Conservation (phyloP, 2,113 vertebrate species). For the Ictidomys tridecemlineatus region DNA sequence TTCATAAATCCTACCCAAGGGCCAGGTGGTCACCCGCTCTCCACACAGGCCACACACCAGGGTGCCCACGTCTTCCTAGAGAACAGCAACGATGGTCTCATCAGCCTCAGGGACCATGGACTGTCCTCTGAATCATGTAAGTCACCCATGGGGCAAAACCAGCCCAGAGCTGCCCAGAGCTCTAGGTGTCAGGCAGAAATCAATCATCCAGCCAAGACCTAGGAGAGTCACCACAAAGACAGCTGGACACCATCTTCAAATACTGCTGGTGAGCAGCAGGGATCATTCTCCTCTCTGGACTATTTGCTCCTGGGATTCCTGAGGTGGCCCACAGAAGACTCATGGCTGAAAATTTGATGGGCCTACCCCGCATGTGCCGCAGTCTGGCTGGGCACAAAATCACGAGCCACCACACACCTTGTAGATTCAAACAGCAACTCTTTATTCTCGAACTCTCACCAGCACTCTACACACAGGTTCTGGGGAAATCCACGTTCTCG, state of each 20-base stretch:
- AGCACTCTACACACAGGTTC: too few species aligned
- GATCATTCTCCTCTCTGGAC: fast-evolving
- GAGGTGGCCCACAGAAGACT: neutral
- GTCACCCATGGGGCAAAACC: neutral
- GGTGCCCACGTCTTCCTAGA: neutral
- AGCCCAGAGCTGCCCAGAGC: neutral
- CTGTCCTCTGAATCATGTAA: neutral
- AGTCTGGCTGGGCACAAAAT: too few species aligned
- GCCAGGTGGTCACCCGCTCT: fast-evolving
- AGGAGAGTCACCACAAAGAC: neutral
- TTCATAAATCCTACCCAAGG: neutral
- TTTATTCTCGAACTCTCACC: too few species aligned
- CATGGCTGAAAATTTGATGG: fast-evolving
- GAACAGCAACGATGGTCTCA: fast-evolving
- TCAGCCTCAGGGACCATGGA: fast-evolving
- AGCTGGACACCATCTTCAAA: neutral
- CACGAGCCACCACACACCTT: too few species aligned
- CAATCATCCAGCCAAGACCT: neutral
- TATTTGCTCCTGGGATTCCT: neutral
- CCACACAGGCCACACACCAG: neutral
- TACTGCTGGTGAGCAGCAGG: fast-evolving
- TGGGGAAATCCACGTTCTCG: too few species aligned
- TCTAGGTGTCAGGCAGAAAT: neutral
- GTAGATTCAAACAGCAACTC: too few species aligned
- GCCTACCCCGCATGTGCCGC: neutral